These are phyloP conservation scores for Folsomia manolachei DNA, from an alignment of 2,888 invertebrate species.

Conservation along the genomic window DNA sequence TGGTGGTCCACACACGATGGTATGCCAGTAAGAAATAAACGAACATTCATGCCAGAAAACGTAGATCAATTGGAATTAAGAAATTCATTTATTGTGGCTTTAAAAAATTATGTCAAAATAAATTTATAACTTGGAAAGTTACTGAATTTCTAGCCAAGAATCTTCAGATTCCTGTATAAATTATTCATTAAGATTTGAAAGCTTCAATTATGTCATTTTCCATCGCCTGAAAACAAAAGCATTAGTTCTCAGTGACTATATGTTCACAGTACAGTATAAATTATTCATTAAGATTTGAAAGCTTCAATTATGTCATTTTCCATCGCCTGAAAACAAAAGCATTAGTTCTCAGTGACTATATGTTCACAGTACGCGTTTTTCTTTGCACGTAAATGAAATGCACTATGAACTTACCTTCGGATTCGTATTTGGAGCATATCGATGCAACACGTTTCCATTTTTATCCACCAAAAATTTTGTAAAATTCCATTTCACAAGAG, in stretches of 20 bases:
- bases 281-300: constrained; percentile 52
- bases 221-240: constrained; percentile 27
- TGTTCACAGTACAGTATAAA: neutral
- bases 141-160: too few species aligned
- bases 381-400: too few species aligned
- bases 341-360: neutral
- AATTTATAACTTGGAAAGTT: too few species aligned
- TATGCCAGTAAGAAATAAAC: constrained; percentile 1
- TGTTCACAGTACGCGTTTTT: constrained; percentile 13
- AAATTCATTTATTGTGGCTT: neutral
- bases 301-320: constrained; percentile 55
- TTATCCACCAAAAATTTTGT: constrained; percentile 79
- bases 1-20: constrained; percentile 12
- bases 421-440: constrained; percentile 64
- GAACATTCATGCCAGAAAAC: too few species aligned
- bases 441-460: constrained; percentile 67
- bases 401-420: constrained; percentile 51
- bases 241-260: neutral
- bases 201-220: constrained; percentile 55
- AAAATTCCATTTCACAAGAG: constrained; percentile 67
- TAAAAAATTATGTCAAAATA: neutral
- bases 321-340: constrained; percentile 27
- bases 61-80: too few species aligned
- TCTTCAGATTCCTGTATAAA: neutral
- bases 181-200: constrained; percentile 52